A percentile compares a stretch with the other conserved stretches of the same genome.
Conservation (phyloP, 2,113 vertebrate genomes). For the Silurus asotus region DNA sequence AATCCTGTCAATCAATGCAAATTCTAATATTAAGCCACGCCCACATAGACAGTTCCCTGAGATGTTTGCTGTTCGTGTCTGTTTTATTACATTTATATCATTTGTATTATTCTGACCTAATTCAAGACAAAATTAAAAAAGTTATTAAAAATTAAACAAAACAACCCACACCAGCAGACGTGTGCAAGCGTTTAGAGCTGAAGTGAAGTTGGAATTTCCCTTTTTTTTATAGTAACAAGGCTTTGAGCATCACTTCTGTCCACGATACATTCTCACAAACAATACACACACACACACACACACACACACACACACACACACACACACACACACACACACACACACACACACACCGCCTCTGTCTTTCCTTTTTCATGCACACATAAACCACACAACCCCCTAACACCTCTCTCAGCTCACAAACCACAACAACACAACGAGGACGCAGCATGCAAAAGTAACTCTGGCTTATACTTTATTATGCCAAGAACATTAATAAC, state of each 20-base stretch:
- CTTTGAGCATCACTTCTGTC: not conserved
- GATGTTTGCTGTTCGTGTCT: not conserved
- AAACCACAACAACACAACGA: constrained; percentile 28
- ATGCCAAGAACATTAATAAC: not conserved
- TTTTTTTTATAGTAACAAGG: not conserved
- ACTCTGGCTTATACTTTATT: not conserved
- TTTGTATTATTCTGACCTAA: not conserved
- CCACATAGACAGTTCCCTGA: not conserved
- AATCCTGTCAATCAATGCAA: not conserved
- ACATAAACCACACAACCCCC: constrained; percentile 13
- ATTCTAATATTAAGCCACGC: not conserved
- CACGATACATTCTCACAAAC: not conserved
- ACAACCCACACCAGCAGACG: not conserved
- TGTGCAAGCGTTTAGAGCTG: not conserved
- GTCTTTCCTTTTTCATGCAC: not conserved
- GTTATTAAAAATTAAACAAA: not conserved
- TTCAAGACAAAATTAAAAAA: not conserved
- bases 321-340: constrained; percentile 18
- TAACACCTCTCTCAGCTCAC: not conserved
- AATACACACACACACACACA: constrained; percentile 7
- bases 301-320: constrained; percentile 4
- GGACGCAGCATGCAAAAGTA: not conserved
- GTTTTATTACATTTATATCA: not conserved
- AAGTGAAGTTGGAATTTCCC: constrained; percentile 10
- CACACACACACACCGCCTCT: not conserved